Conservation (phyloP, 2,888 invertebrate species). For the Arrhopalites spinosus region DNA sequence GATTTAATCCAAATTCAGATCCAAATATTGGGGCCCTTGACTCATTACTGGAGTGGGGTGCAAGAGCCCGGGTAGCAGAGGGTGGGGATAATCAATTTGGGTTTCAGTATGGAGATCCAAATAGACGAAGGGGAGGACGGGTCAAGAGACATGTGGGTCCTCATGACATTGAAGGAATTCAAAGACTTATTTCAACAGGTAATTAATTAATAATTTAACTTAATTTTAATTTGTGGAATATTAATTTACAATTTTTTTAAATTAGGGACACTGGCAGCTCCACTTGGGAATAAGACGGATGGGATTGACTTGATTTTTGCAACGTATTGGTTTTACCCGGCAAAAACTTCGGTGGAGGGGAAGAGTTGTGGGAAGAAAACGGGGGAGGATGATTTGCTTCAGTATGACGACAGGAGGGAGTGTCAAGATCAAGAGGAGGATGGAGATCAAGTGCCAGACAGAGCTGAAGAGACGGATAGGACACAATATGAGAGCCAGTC, state of each 20-base stretch:
- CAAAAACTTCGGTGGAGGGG: conserved; percentile 61
- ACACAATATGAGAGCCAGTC: conserved; percentile 52
- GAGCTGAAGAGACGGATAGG: conserved; percentile 50
- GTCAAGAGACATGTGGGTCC: conserved; percentile 52
- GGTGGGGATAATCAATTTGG: too few species aligned
- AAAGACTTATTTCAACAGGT: conserved; percentile 56
- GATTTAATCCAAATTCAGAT: too few species aligned
- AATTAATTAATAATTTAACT: not conserved
- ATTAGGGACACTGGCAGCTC: conserved; percentile 61
- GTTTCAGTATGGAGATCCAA: not conserved
- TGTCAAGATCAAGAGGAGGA: conserved; percentile 57
- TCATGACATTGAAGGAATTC: conserved; percentile 54
- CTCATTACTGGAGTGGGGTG: too few species aligned
- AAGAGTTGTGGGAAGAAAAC: conserved; percentile 60
- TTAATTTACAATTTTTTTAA: conserved; percentile 34
- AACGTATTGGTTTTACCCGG: conserved; percentile 74
- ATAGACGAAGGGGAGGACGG: conserved; percentile 11
- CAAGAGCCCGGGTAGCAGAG: too few species aligned
- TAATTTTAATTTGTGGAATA: not conserved
- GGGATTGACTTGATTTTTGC: conserved; percentile 71
- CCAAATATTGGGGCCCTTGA: too few species aligned
- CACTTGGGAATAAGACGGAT: conserved; percentile 60
- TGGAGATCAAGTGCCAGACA: conserved; percentile 4
- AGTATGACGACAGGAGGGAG: conserved; percentile 60
- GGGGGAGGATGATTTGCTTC: conserved; percentile 60